A percentile compares a stretch with the other conserved stretches of the same genome.
These are phyloP conservation scores for Sturnus vulgaris DNA, from an alignment of 2,113 vertebrate species.

Conservation along the genomic window DNA sequence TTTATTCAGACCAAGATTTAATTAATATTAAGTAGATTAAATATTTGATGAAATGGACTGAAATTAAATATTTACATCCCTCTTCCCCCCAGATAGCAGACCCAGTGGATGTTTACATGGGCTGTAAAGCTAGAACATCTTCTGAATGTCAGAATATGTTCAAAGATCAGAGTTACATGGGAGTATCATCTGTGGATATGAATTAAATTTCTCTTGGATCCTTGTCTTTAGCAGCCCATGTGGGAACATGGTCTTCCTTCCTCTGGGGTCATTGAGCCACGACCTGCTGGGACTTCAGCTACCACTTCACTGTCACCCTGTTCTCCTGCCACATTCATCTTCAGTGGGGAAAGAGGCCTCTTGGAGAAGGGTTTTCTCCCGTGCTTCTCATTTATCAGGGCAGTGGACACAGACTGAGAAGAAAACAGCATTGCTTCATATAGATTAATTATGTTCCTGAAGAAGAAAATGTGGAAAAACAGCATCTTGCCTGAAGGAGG, in stretches of 20 bases:
- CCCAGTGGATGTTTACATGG: neutral
- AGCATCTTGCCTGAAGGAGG: neutral
- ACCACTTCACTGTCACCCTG: neutral
- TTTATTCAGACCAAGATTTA: slow-evolving; percentile 46
- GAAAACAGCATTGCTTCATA: neutral
- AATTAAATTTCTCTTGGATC: neutral
- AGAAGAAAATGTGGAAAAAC: neutral
- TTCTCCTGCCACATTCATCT: neutral
- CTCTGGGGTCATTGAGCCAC: neutral
- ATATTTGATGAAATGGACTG: slow-evolving; percentile 57
- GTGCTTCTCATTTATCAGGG: neutral
- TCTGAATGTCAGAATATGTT: neutral
- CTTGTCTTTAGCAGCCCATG: neutral
- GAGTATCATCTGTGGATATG: neutral
- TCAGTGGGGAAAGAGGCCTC: neutral
- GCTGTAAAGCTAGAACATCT: neutral
- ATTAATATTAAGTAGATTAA: slow-evolving; percentile 63
- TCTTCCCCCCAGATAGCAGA: neutral
- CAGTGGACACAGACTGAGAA: neutral
- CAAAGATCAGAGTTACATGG: neutral
- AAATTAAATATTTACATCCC: slow-evolving; percentile 58
- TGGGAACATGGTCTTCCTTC: rapidly evolving
- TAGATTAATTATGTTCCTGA: neutral
- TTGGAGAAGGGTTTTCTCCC: neutral
- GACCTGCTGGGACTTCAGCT: neutral